Evolutionary conservation across 2,113 vertebrate genomes (phyloP).

Genomic region (Passer domesticus): DNA sequence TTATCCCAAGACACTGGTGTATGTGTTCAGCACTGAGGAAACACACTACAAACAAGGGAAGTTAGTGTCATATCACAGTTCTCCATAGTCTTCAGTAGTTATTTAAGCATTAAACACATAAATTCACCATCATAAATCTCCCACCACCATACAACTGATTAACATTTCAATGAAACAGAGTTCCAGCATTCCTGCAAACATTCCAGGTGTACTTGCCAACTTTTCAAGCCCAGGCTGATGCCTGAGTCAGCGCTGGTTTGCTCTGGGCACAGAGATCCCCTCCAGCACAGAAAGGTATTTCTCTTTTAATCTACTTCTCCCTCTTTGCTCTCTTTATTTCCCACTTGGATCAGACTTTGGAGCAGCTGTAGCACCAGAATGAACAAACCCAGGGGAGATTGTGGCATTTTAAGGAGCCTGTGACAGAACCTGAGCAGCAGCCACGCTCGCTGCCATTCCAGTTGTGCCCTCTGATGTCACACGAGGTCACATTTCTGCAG

Average conservation of each 20-base stretch:
- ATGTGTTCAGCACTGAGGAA: conserved; percentile 29
- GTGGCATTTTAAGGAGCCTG: neutral
- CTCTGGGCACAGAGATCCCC: neutral
- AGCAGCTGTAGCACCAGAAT: neutral
- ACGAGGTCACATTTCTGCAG: neutral
- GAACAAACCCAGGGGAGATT: neutral
- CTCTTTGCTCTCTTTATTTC: neutral
- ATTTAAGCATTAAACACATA: neutral
- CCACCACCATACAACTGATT: neutral
- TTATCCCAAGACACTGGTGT: conserved; percentile 23
- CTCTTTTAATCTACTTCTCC: neutral
- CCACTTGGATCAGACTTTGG: neutral
- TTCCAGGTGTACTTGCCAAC: conserved; percentile 69
- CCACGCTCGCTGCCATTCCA: neutral
- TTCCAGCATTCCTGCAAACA: conserved; percentile 58
- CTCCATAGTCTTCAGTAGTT: neutral
- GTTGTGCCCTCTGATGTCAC: neutral
- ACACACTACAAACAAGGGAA: conserved; percentile 25
- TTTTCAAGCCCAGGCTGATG: neutral
- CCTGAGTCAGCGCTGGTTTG: neutral
- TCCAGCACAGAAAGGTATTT: neutral
- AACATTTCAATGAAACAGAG: neutral
- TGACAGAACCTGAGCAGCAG: neutral
- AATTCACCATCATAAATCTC: neutral
- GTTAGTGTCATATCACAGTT: neutral